Conservation (phyloP, 2,113 vertebrate species). For the Tenrec ecaudatus region DNA sequence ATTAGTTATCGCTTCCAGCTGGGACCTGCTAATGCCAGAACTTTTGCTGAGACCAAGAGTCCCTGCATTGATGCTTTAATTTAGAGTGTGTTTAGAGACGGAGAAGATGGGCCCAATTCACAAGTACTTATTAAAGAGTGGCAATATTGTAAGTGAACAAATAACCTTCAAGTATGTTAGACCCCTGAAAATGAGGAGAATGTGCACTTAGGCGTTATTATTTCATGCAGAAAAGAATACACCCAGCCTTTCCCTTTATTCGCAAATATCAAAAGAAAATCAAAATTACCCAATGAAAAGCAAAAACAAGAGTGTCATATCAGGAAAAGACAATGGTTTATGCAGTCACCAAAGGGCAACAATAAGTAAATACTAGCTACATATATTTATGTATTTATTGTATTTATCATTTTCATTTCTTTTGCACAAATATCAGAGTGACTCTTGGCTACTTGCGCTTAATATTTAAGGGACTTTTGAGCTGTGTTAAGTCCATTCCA, state of each 20-base stretch:
- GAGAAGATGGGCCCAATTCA: not conserved
- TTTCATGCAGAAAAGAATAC: not conserved
- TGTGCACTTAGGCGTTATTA: not conserved
- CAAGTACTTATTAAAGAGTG: not conserved
- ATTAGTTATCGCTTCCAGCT: not conserved
- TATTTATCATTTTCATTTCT: constrained; percentile 16
- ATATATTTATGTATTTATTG: not conserved
- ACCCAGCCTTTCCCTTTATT: not conserved
- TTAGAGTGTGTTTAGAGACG: not conserved
- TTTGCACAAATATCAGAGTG: not conserved
- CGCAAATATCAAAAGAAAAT: constrained; percentile 16
- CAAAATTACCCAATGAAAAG: not conserved
- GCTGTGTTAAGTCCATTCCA: constrained; percentile 62
- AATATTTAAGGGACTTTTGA: constrained; percentile 56
- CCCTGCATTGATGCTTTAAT: not conserved
- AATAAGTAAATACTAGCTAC: not conserved
- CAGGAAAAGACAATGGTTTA: not conserved
- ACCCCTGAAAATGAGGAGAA: not conserved
- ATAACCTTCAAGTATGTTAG: not conserved
- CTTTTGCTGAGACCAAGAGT: not conserved
- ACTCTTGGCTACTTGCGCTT: not conserved
- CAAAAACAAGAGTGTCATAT: not conserved
- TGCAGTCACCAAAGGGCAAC: not conserved
- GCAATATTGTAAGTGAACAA: not conserved
- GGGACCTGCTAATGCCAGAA: not conserved